Percentiles rank a stretch among this genome's conserved stretches.
Conservation (phyloP, 2,888 invertebrate genomes). For the Xestobium rufovillosum region DNA sequence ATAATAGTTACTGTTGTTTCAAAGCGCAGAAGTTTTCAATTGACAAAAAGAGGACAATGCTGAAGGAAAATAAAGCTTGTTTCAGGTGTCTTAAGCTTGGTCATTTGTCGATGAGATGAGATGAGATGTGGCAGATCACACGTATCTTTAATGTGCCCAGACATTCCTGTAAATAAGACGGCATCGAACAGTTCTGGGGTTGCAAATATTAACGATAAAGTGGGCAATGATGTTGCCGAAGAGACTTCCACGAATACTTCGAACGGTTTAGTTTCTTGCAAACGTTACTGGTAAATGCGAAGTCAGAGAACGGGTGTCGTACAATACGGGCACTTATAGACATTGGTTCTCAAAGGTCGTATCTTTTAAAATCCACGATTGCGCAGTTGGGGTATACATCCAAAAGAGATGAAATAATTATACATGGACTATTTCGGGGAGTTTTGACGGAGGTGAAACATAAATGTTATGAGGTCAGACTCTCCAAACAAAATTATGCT, state of each 20-base stretch:
- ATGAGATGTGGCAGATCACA: slow-evolving; percentile 4
- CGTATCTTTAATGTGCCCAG: not conserved
- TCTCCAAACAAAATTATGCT: too few species aligned
- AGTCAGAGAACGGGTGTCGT: not conserved
- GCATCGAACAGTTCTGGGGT: too few species aligned
- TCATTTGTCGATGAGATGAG: slow-evolving; percentile 7
- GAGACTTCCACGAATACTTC: too few species aligned
- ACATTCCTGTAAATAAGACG: not conserved
- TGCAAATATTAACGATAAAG: too few species aligned
- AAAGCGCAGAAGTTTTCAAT: slow-evolving; percentile 5
- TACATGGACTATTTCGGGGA: too few species aligned
- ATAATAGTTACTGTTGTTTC: too few species aligned
- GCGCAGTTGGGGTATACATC: not conserved
- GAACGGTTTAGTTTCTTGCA: not conserved
- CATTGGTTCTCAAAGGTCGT: slow-evolving; percentile 1
- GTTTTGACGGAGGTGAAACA: too few species aligned
- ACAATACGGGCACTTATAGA: not conserved
- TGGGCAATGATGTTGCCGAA: too few species aligned
- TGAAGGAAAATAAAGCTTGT: slow-evolving; percentile 2
- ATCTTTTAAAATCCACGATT: slow-evolving; percentile 3
- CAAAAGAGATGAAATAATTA: too few species aligned
- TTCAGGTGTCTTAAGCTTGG: slow-evolving; percentile 4
- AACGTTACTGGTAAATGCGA: not conserved
- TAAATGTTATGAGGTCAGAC: too few species aligned
- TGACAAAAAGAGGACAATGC: slow-evolving; percentile 4